Evolutionary conservation across 2,888 invertebrate genomes (phyloP), one percentile per base, ranked within the genome.

Genomic region (Eupithecia subfuscata): DNA sequence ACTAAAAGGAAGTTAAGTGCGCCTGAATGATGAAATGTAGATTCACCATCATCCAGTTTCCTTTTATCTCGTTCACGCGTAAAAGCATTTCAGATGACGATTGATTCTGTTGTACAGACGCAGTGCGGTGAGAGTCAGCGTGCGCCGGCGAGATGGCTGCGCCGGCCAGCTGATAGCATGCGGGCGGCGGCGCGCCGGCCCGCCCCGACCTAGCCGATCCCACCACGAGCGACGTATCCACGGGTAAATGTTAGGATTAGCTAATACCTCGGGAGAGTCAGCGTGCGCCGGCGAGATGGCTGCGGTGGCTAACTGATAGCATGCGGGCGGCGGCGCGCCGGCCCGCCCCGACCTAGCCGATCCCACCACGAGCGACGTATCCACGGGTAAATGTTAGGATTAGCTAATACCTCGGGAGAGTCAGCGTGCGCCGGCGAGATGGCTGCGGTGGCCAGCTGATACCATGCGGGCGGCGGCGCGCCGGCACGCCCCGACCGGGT

Each of bases 131-230:
- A 93, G 89, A 87, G 87, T 89, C 85, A 90, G 91, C 89, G 87
- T 87, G 89, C 84, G 88, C 87, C 87, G 88, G 87, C 90, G 89
- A 89, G 87, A 93, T 93, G 95, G 92, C 92, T 84, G 91, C 91
- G 87, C 87, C 90, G 87, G 87, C 90, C 92, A 92, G 94, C 94
- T 95, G 94, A 95, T 94, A 95, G 92, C 92, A 94, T 93, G 93
- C 93, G 91, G 92, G 92, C 93, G 92, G 93, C 95, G 91, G 93
- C 92, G 91, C 92, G 91, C 90, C 91, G 89, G 91, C 92, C 94
- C 94, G 94, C 94, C 92, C 92, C 91, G 88, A 93, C 93, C 88
- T 95, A 94, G 92, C 91, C 92, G 91, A 88, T 84, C 89, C 89
- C 90, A 93, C 87, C 86, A 94, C 94, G 94, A 92, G 87, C 91